Conservation (phyloP, 2,113 vertebrate species). For the Melospiza melodia region DNA sequence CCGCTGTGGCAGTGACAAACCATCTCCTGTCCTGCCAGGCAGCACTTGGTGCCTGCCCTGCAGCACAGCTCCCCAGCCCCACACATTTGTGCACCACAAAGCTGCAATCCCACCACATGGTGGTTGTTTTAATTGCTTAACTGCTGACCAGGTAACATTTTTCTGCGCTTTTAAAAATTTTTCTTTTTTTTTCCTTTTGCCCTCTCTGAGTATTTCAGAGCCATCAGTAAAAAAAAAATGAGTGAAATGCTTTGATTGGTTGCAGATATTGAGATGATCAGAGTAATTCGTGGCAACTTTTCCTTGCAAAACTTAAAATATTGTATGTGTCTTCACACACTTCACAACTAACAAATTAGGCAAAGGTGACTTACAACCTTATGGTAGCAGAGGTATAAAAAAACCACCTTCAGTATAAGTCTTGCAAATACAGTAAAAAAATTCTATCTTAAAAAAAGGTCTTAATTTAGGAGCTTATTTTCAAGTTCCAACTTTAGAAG, state of each 20-base stretch:
- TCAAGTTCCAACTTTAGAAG: neutral
- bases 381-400: neutral
- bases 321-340: neutral
- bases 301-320: neutral
- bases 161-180: neutral
- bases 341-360: neutral
- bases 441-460: neutral
- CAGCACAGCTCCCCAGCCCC: neutral
- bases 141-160: neutral
- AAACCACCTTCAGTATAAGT: neutral
- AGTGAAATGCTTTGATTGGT: neutral
- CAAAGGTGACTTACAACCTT: neutral
- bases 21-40: rapidly evolving
- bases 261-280: neutral
- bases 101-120: rapidly evolving
- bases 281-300: neutral
- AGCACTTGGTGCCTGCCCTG: neutral
- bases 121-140: neutral
- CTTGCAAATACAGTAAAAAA: neutral
- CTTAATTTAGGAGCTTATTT: neutral
- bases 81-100: rapidly evolving
- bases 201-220: neutral
- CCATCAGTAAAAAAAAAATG: neutral
- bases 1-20: neutral
- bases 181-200: rapidly evolving